These are phyloP conservation scores for Ips typographus DNA, from an alignment of 1,140 invertebrate genomes.

Conservation along the genomic window DNA sequence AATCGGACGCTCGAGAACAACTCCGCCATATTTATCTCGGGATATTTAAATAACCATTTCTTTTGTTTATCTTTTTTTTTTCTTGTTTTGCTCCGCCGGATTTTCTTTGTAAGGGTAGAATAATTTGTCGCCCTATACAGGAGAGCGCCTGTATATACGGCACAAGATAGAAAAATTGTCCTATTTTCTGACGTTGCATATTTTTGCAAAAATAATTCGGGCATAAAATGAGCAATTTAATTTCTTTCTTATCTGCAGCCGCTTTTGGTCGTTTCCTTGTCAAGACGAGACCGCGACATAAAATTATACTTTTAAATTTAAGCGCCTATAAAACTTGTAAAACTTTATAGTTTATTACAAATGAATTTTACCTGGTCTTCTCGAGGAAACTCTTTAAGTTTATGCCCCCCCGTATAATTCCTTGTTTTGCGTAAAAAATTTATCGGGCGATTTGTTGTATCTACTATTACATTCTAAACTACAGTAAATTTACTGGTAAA, in stretches of 20 bases:
- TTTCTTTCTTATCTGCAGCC: constrained; percentile 20
- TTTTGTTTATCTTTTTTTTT: not conserved
- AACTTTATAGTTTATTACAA: constrained; percentile 24
- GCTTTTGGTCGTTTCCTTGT: constrained; percentile 23
- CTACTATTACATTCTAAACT: too few species aligned
- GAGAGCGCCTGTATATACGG: too few species aligned
- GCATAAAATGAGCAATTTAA: constrained; percentile 18
- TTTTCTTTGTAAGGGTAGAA: too few species aligned
- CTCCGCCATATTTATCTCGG: constrained; percentile 1
- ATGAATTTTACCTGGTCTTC: constrained; percentile 6
- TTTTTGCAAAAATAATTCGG: not conserved
- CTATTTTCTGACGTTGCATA: too few species aligned
- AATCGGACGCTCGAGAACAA: constrained; percentile 1
- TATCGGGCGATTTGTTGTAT: too few species aligned
- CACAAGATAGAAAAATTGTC: too few species aligned
- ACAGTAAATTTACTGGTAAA: too few species aligned
- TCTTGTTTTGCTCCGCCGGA: not conserved
- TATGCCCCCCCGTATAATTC: too few species aligned
- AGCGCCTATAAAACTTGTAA: constrained; percentile 21
- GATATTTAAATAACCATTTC: not conserved
- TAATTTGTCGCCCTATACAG: too few species aligned
- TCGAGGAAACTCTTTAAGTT: not conserved
- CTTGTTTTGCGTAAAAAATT: too few species aligned
- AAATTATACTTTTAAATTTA: constrained; percentile 25
- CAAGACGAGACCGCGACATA: constrained; percentile 18